These are phyloP conservation scores for Morpho deidamia DNA, from an alignment of 2,888 invertebrate species.

Conservation along the genomic window DNA sequence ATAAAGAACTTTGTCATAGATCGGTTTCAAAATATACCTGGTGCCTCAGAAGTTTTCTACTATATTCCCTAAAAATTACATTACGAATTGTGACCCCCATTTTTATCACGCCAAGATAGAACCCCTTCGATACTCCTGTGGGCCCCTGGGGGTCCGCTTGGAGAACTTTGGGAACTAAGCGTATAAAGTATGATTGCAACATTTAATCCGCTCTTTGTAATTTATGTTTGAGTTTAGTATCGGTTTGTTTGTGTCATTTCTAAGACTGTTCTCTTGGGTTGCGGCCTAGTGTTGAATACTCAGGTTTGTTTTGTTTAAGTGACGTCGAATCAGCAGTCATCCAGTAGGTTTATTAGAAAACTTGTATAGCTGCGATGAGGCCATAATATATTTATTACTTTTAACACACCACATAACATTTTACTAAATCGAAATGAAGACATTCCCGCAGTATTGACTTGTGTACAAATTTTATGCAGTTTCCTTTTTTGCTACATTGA, in stretches of 20 bases:
- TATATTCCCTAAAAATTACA: background rate
- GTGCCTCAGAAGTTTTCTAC: no score
- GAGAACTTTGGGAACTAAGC: no score
- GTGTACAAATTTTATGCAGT: slow-evolving; percentile 12
- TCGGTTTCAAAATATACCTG: no score
- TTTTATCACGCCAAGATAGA: no score
- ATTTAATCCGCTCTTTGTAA: slow-evolving; percentile 2
- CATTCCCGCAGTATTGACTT: slow-evolving; percentile 50
- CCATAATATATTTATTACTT: slow-evolving; percentile 34
- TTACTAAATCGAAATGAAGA: slow-evolving; percentile 35
- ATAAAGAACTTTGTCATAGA: no score
- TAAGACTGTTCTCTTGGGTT: slow-evolving; percentile 23
- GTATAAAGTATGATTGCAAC: slow-evolving; percentile 1
- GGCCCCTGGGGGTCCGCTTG: no score
- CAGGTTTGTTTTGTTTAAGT: slow-evolving; percentile 18
- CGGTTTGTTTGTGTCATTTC: slow-evolving; percentile 17
- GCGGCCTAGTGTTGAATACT: slow-evolving; percentile 17
- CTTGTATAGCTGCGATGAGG: slow-evolving; percentile 66
- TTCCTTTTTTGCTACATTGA: slow-evolving; percentile 8
- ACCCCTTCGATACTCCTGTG: no score
- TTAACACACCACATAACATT: slow-evolving; percentile 23
- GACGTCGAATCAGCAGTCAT: slow-evolving; percentile 37
- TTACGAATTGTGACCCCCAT: no score
- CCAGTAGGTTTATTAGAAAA: slow-evolving; percentile 70
- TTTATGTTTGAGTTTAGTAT: slow-evolving; percentile 12